Conservation (phyloP, 2,113 vertebrate species). For the Mus spicilegus region DNA sequence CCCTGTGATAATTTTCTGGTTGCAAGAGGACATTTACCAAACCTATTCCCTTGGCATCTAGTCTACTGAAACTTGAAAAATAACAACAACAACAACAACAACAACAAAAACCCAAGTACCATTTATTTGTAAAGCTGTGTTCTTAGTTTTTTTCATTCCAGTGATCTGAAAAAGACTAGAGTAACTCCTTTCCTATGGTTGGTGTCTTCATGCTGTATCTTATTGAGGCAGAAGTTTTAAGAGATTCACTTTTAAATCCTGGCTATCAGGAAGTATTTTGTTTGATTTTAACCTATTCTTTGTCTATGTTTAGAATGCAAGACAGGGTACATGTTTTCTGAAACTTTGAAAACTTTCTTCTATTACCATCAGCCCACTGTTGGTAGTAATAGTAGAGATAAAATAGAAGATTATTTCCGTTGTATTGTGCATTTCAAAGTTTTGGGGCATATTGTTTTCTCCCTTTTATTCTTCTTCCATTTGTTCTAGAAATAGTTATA, state of each 20-base stretch:
- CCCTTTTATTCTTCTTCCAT: not conserved
- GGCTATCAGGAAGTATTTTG: not conserved
- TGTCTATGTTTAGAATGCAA: not conserved
- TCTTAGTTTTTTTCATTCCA: not conserved
- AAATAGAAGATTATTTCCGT: not conserved
- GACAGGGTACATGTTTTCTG: not conserved
- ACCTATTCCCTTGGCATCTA: not conserved
- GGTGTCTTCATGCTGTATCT: not conserved
- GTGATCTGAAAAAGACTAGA: not conserved
- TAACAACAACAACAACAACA: too few species aligned
- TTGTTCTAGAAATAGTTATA: not conserved
- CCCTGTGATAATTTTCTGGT: not conserved
- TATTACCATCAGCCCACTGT: accelerated
- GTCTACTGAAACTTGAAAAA: not conserved
- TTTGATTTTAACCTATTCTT: not conserved
- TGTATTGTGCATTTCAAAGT: not conserved
- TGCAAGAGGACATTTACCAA: not conserved
- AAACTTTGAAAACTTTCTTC: not conserved
- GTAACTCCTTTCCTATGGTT: not conserved
- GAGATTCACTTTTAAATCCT: not conserved
- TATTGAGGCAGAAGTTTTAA: not conserved
- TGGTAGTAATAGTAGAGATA: not conserved
- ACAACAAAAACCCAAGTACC: too few species aligned
- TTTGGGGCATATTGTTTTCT: not conserved
- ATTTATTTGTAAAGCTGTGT: not conserved